A percentile compares a stretch with the other conserved stretches of the same genome.
Evolutionary conservation across 2,113 vertebrate species (phyloP).

Genomic region (Labrus mixtus): DNA sequence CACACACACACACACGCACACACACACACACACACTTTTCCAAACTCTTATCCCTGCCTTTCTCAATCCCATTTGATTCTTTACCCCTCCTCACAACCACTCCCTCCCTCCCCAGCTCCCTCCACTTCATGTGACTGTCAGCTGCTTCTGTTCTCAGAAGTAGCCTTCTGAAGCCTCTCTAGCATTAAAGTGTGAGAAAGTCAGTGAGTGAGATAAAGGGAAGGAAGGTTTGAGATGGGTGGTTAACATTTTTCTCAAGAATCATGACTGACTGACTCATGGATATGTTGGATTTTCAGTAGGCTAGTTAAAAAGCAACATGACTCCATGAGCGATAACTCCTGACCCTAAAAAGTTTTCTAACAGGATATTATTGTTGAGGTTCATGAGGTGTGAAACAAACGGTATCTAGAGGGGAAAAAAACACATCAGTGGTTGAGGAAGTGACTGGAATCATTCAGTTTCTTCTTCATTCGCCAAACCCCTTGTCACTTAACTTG

Average conservation of each 20-base stretch:
- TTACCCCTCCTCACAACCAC: neutral
- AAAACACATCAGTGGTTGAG: constrained; percentile 20
- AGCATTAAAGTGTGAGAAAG: constrained; percentile 56
- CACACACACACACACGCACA: too few relatives aligned
- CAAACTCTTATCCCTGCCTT: constrained; percentile 14
- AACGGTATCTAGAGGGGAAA: neutral
- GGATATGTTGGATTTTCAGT: neutral
- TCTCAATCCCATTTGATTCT: constrained; percentile 32
- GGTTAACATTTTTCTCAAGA: constrained; percentile 15
- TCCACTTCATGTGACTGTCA: constrained; percentile 86
- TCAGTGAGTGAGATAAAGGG: constrained; percentile 36
- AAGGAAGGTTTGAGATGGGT: constrained; percentile 25
- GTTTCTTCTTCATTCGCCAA: constrained; percentile 7
- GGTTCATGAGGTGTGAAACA: constrained; percentile 1
- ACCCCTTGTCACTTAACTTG: neutral
- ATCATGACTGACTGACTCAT: constrained; percentile 2
- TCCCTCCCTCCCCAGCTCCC: constrained; percentile 31
- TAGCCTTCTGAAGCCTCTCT: constrained; percentile 45
- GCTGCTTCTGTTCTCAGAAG: constrained; percentile 76
- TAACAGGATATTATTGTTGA: too few relatives aligned
- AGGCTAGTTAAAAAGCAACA: neutral
- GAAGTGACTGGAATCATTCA: constrained; percentile 43
- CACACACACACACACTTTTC: neutral
- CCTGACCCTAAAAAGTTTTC: neutral
- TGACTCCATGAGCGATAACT: neutral